These are phyloP conservation scores for Melitaea cinxia DNA, from an alignment of 1,140 invertebrate genomes.

Conservation along the genomic window DNA sequence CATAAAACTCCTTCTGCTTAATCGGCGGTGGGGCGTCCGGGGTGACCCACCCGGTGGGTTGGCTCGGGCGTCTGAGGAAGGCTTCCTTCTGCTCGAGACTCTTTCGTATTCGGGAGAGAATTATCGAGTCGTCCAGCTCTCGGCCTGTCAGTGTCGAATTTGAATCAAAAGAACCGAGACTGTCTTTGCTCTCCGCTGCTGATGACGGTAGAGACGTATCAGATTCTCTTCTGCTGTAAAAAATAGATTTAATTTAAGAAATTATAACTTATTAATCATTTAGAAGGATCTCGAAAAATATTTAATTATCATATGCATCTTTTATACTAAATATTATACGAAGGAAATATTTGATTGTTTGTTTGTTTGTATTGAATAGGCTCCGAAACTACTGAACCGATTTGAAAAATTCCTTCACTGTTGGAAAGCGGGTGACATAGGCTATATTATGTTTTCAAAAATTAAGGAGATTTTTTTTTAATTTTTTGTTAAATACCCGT, in stretches of 20 bases:
- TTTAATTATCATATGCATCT: no score
- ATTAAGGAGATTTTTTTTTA: no score
- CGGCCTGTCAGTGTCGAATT: conserved; percentile 85
- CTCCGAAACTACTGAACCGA: no score
- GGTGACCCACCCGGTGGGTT: conserved; percentile 84
- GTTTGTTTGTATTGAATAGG: no score
- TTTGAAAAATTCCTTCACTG: no score
- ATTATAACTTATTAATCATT: neutral
- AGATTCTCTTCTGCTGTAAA: conserved; percentile 82
- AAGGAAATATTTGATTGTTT: no score
- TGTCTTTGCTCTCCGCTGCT: conserved; percentile 84
- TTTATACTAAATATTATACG: no score
- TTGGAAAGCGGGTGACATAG: no score
- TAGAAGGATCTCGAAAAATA: no score
- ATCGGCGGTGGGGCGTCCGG: conserved; percentile 74
- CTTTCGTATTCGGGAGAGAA: conserved; percentile 88
- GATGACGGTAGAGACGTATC: conserved; percentile 82
- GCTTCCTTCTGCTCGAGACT: conserved; percentile 94
- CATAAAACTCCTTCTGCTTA: conserved; percentile 88
- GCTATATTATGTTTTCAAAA: no score
- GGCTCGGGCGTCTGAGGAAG: conserved; percentile 88
- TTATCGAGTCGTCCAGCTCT: conserved; percentile 86
- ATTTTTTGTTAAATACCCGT: no score
- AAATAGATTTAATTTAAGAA: conserved; percentile 3
- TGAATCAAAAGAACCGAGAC: conserved; percentile 85